Conservation (phyloP, 2,888 invertebrate genomes). For the Synanthedon andrenaeformis region DNA sequence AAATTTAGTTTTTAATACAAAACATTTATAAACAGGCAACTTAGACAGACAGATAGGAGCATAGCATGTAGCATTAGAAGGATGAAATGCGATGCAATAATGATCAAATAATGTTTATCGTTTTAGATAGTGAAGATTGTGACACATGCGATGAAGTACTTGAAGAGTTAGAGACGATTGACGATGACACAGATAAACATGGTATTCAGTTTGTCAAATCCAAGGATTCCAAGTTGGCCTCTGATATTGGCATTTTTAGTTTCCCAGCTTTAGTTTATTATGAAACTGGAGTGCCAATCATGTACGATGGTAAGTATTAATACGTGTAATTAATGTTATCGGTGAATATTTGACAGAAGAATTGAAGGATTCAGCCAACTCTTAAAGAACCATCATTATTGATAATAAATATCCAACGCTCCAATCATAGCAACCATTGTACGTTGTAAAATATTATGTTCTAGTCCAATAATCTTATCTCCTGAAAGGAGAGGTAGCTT, state of each 20-base stretch:
- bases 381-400: no score
- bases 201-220: constrained; percentile 95
- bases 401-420: no score
- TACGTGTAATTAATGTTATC: neutral
- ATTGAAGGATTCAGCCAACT: no score
- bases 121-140: constrained; percentile 84
- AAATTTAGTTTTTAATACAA: no score
- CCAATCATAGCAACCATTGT: no score
- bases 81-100: no score
- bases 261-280: constrained; percentile 94
- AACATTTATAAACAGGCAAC: no score
- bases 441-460: no score
- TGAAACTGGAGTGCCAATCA: constrained; percentile 92
- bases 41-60: no score
- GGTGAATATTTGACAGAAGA: neutral
- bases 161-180: constrained; percentile 90
- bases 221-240: constrained; percentile 88
- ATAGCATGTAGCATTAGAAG: no score
- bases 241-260: constrained; percentile 92
- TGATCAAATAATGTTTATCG: neutral
- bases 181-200: constrained; percentile 92
- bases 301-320: constrained; percentile 88
- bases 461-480: no score
- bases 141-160: constrained; percentile 86
- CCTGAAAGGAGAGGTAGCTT: no score